Evolutionary conservation across 2,797 vertebrate genomes (phyloP), one percentile per base, ranked within the genome.

Genomic region (Parambassis ranga): DNA sequence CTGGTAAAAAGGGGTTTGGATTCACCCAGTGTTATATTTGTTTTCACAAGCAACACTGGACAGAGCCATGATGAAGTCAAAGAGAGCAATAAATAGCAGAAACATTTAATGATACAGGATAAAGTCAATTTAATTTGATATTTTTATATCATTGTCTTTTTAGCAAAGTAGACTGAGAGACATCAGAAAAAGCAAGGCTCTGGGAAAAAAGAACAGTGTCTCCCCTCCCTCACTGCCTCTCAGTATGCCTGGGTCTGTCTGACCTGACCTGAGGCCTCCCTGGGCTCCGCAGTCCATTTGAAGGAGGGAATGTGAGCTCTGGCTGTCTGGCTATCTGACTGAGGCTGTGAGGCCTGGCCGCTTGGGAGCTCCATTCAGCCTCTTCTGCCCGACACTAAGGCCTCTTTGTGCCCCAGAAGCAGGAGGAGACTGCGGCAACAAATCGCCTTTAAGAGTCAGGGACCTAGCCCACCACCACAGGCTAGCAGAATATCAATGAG

Each of bases 391-490:
- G 71, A 92, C 91, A 92, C 89, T 92, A 88, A 85, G 81, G 81
- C 74, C 67, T 90, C 91, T 92, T 92, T 92, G 92, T 92, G 86
- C 83, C 77, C 81, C 43, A 51, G 75, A 71, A 77, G 80, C 86
- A 76, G 82, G 87, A 87, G 83, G 86, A 90, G 86, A 89, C 85
- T 75, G 52, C 58, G 6, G 82, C 84, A 86, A 91, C 90, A 91
- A 92, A 91, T 88, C 86, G 78, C 87, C 78, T 81, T 87, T 92
- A 89, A 87, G 85, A 91, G 87, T 89, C 85, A 75, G 82, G 51
- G 75, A 70, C 75, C 70, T 38, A 64, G 67, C 71, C 82, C 71
- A 26, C 49, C 70, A 19, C 36, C 64, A 11, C 64, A 55, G 67
- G 66, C 65, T 47, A 4, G 41, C 57, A 53, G 87, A 90, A 91